These are phyloP conservation scores for Apamea anceps DNA, from an alignment of 2,888 invertebrate genomes.

Conservation along the genomic window DNA sequence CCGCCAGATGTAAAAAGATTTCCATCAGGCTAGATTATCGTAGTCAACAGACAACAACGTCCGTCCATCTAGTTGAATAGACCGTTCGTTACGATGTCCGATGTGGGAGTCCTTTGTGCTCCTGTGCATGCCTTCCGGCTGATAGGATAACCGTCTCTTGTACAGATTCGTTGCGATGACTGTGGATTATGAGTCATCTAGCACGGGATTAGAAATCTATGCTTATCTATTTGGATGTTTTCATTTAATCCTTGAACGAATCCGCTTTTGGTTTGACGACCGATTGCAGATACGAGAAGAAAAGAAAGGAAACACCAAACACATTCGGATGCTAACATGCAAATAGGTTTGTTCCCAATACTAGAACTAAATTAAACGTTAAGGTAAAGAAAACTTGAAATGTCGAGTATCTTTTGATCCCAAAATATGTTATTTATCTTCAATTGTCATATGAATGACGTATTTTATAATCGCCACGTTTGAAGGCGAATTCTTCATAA, in stretches of 20 bases:
- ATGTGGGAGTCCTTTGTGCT: constrained; percentile 46
- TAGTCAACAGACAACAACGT: constrained; percentile 37
- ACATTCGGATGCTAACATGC: neutral
- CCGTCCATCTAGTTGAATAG: constrained; percentile 47
- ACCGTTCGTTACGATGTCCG: constrained; percentile 47
- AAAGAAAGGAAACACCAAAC: neutral
- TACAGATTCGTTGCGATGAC: constrained; percentile 33
- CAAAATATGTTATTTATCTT: neutral
- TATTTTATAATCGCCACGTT: neutral
- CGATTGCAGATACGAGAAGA: neutral
- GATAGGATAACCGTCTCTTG: constrained; percentile 48
- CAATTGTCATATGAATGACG: neutral
- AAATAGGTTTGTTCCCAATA: neutral
- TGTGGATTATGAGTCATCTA: constrained; percentile 2
- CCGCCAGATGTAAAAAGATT: constrained; percentile 34
- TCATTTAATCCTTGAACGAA: neutral
- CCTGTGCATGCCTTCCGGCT: constrained; percentile 51
- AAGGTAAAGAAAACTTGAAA: neutral
- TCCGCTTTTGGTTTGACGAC: neutral
- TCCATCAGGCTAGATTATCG: constrained; percentile 49
- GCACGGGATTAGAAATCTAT: neutral
- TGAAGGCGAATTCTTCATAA: neutral
- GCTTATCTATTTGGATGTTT: neutral
- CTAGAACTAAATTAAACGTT: neutral
- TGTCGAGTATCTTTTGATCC: neutral